phyloP scores from a whole-genome alignment of 2,113 vertebrate species.

The Rhabdornis inornatus region DNA sequence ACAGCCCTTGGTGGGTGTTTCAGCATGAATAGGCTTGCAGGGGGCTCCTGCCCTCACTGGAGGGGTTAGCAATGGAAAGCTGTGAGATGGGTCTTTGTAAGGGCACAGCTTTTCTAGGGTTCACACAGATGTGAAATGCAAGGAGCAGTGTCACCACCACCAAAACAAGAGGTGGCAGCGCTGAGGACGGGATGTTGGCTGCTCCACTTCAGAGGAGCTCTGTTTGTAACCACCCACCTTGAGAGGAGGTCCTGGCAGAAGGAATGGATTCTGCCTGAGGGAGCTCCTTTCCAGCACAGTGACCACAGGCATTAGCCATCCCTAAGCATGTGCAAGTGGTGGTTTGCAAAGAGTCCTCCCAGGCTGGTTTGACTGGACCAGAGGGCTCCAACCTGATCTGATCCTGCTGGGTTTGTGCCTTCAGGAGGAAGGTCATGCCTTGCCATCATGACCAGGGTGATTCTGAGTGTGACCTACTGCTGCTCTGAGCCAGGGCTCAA shows the following conservation, averaged over 20 bases:
- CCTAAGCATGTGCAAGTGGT: not conserved
- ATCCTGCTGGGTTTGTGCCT: not conserved
- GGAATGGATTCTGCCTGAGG: not conserved
- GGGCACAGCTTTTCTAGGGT: not conserved
- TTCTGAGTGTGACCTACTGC: accelerated
- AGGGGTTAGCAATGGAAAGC: not conserved
- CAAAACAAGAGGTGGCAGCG: not conserved
- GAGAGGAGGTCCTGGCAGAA: not conserved
- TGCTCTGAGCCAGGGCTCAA: not conserved
- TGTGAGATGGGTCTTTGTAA: not conserved
- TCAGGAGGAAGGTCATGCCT: not conserved
- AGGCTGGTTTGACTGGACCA: not conserved
- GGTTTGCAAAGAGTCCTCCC: not conserved
- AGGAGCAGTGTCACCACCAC: not conserved
- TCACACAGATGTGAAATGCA: not conserved
- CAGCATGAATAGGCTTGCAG: not conserved
- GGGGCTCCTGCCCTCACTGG: not conserved
- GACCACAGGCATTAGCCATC: too few relatives aligned
- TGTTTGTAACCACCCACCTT: too few relatives aligned
- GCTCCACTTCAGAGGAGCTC: not conserved
- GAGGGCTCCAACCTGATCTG: not conserved
- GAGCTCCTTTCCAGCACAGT: not conserved
- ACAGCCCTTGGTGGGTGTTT: not conserved
- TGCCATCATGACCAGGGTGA: not conserved
- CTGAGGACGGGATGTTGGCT: not conserved